Evolutionary conservation across 2,797 vertebrate species (phyloP).

Genomic region (Loris lydekkerianus): DNA sequence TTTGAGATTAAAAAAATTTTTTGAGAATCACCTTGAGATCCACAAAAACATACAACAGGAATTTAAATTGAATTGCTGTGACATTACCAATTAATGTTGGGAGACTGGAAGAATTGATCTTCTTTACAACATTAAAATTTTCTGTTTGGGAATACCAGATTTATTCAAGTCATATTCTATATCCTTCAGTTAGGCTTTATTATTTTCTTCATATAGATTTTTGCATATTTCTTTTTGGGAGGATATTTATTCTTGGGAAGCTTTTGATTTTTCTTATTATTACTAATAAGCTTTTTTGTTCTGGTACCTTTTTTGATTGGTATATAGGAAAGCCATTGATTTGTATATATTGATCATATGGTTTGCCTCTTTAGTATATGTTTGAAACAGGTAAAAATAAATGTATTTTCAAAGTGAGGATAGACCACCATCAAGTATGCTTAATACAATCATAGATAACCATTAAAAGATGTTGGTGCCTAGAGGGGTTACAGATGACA

Average conservation of each 20-base stretch:
- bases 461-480: background rate
- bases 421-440: background rate
- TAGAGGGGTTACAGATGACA: background rate
- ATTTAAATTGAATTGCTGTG: background rate
- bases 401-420: background rate
- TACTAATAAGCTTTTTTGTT: background rate
- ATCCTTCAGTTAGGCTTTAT: background rate
- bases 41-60: background rate
- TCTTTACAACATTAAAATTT: background rate
- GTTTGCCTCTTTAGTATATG: background rate
- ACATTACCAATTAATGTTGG: background rate
- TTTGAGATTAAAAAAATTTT: constrained; percentile 9
- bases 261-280: background rate
- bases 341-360: background rate
- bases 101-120: background rate
- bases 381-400: background rate
- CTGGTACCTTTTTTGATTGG: background rate
- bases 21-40: background rate
- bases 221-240: background rate
- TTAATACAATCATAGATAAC: background rate
- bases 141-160: background rate
- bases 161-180: background rate
- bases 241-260: background rate
- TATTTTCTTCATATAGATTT: background rate
- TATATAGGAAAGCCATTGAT: background rate